phyloP scores from a whole-genome alignment of 2,888 invertebrate species.

The Margaritifera margaritifera region DNA sequence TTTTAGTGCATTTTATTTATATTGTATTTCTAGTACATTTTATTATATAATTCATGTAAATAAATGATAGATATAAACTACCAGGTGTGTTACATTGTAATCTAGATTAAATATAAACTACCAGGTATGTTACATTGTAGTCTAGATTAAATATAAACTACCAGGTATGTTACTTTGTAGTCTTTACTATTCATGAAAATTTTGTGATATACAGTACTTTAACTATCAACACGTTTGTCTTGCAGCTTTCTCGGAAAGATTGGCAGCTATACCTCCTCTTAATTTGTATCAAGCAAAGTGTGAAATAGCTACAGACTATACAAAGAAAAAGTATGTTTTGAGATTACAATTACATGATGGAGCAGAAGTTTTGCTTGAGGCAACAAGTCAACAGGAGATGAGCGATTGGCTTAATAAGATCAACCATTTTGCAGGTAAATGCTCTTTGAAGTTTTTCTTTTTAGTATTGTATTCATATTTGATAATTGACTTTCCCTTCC shows the following conservation, averaged over 20 bases:
- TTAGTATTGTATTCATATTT: not conserved
- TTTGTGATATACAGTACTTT: too few species aligned
- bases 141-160: too few species aligned
- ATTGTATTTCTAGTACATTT: too few species aligned
- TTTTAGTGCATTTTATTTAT: too few species aligned
- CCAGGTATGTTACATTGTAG: too few species aligned
- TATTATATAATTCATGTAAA: too few species aligned
- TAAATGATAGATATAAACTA: too few species aligned
- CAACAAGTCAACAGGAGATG: slow-evolving; percentile 83
- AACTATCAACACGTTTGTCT: not conserved
- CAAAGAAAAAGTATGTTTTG: slow-evolving; percentile 90
- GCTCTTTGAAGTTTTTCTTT: not conserved
- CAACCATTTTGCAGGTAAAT: slow-evolving; percentile 86
- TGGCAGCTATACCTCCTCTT: slow-evolving; percentile 90
- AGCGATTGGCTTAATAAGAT: slow-evolving; percentile 94
- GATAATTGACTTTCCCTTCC: not conserved
- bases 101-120: too few species aligned
- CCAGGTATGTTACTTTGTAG: too few species aligned
- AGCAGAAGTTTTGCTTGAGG: slow-evolving; percentile 92
- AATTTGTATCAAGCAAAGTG: slow-evolving; percentile 85
- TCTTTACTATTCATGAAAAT: too few species aligned
- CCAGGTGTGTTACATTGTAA: too few species aligned
- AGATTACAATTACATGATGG: slow-evolving; percentile 90
- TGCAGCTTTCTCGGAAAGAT: slow-evolving; percentile 86
- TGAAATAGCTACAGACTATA: slow-evolving; percentile 92